Percentiles rank a stretch among this genome's conserved stretches.
phyloP scores from a whole-genome alignment of 2,113 vertebrate genomes.

The Carassius gibelio region DNA sequence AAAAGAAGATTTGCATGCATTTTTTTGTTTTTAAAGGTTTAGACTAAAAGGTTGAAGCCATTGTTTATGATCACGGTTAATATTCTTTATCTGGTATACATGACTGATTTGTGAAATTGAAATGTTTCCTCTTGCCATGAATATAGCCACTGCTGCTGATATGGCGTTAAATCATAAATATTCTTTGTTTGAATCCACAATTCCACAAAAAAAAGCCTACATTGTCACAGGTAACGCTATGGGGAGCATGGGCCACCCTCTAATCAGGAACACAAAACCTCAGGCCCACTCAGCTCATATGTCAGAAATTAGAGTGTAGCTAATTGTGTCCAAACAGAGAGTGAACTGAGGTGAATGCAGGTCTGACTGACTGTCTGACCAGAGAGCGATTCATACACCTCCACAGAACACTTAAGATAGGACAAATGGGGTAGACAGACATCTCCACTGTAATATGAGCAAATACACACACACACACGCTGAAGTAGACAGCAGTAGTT shows the following conservation, averaged over 20 bases:
- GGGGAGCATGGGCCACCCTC: neutral
- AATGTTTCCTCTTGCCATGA: too few species aligned
- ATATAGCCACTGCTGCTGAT: too few species aligned
- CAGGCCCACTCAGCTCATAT: conserved; percentile 33
- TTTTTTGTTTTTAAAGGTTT: neutral
- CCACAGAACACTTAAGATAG: conserved; percentile 62
- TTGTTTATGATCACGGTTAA: too few species aligned
- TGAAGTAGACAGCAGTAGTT: conserved; percentile 65
- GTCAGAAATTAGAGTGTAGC: conserved; percentile 48
- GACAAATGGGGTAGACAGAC: conserved; percentile 75
- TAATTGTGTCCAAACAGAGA: conserved; percentile 41
- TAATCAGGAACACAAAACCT: conserved; percentile 31
- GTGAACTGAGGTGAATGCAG: conserved; percentile 48
- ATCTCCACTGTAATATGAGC: conserved; percentile 75
- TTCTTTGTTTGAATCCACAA: neutral
- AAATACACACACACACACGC: conserved; percentile 53
- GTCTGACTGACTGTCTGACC: conserved; percentile 54
- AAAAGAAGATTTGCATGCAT: neutral
- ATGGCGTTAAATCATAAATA: too few species aligned
- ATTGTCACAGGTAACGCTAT: neutral
- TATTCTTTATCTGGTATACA: too few species aligned
- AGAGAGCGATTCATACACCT: conserved; percentile 51
- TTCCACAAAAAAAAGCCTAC: neutral
- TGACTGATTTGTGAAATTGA: too few species aligned
- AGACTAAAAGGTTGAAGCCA: neutral